Base-by-base conservation (phyloP, 2,888 invertebrate species). In the Trissoscelio sp. region DNA sequence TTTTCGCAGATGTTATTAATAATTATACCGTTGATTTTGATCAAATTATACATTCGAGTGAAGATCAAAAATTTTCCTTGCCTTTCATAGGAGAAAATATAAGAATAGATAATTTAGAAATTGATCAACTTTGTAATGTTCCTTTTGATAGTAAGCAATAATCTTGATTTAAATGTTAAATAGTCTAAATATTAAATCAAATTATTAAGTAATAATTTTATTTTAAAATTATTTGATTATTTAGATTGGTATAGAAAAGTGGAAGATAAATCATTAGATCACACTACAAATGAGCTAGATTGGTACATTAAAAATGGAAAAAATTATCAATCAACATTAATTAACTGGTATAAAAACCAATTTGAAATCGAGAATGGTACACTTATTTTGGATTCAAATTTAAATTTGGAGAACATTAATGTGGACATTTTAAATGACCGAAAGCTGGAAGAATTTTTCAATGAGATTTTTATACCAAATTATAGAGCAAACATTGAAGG, bases 101-200 rank as follows among this genome's bases (percentile, higher is more conserved):
- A 11, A 69, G 48, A 2, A 73, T 88, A 3, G 55, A 86, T 0
- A 31, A 88, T 24, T 70, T 90, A 22, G 72, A 86, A 79, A 82
- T 89, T 6, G 83, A 87, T 14, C 83, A 85, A 5, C 72, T 89
- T 22, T 90, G 90, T 37, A 89, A 89, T 51, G 84, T 90, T 67
- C 83, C 88, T 4, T 72, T 64, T 14, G 53, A 85, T 31, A 83
- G 90, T 90, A 81, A 85, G 85, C 77, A 14, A 1, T 39, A 14
- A 14, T 39, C 14, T 4, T 14, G 28, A 28, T 28, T 28, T 28
- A n/a, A n/a, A n/a, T n/a, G n/a, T n/a, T n/a, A n/a, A n/a, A n/a
- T n/a, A n/a, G n/a, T n/a, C n/a, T n/a, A n/a, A n/a, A n/a, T n/a
- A n/a, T n/a, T n/a, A n/a, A n/a, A n/a, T n/a, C n/a, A n/a, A n/a